Conservation (phyloP, 2,797 vertebrate genomes). For the Tenualosa ilisha region DNA sequence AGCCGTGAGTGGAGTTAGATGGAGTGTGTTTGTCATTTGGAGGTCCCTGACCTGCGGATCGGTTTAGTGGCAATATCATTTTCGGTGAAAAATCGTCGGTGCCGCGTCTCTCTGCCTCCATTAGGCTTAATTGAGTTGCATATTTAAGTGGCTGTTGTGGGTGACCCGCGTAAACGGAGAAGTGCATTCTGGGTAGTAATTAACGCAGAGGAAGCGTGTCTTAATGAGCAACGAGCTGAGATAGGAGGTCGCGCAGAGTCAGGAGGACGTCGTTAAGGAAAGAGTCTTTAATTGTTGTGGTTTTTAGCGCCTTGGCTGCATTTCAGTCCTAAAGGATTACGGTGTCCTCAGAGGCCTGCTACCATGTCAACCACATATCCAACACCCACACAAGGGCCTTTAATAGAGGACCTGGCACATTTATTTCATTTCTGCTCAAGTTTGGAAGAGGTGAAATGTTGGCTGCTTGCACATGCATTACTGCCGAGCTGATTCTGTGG, state of each 20-base stretch:
- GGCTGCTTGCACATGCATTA: not conserved
- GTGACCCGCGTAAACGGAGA: not conserved
- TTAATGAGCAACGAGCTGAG: not conserved
- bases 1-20: not conserved
- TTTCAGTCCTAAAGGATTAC: not conserved
- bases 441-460: not conserved
- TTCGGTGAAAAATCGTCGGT: not conserved
- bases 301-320: not conserved
- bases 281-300: not conserved
- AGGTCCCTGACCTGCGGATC: not conserved
- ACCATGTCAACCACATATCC: not conserved
- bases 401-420: not conserved
- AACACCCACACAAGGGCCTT: not conserved
- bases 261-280: not conserved
- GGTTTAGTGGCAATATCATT: not conserved
- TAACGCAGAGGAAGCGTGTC: not conserved
- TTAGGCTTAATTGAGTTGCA: conserved; percentile 13
- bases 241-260: not conserved
- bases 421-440: not conserved
- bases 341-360: not conserved
- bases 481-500: not conserved
- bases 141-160: not conserved
- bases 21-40: not conserved
- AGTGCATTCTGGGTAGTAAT: not conserved
- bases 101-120: not conserved